These are phyloP conservation scores for Narcine bancroftii DNA, from an alignment of 2,113 vertebrate species.

Conservation along the genomic window DNA sequence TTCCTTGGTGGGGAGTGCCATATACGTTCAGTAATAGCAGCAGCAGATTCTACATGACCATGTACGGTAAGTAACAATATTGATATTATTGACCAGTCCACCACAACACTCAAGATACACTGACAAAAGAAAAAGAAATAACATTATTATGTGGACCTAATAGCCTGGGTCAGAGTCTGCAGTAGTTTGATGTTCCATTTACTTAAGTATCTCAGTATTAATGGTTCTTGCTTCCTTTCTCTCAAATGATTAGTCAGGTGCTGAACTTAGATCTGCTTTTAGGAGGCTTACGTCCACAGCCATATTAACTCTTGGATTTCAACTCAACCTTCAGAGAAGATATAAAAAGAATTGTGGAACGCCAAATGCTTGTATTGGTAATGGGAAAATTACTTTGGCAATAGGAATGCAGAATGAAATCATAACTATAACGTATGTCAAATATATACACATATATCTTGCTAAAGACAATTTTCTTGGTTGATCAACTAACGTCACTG, in stretches of 20 bases:
- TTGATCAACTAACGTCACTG: background rate
- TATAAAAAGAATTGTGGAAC: background rate
- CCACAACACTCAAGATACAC: background rate
- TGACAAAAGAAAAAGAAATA: background rate
- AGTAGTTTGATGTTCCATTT: background rate
- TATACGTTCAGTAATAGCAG: too few relatives aligned
- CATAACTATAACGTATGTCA: background rate
- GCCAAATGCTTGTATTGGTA: background rate
- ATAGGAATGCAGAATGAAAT: background rate
- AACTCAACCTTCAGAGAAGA: background rate
- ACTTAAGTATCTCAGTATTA: background rate
- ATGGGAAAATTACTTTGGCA: background rate
- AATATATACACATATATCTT: background rate
- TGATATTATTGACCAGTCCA: too few relatives aligned
- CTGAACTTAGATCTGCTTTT: background rate
- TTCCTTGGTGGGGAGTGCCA: too few relatives aligned
- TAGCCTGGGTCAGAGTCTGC: background rate
- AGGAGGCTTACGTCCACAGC: background rate
- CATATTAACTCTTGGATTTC: background rate
- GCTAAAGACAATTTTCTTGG: too few relatives aligned
- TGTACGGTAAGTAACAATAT: too few relatives aligned
- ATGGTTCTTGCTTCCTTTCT: background rate
- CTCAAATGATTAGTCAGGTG: background rate
- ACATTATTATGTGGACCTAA: background rate
- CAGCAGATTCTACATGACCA: too few relatives aligned